Evolutionary conservation across 2,888 invertebrate genomes (phyloP).

Genomic region (Patella depressa): DNA sequence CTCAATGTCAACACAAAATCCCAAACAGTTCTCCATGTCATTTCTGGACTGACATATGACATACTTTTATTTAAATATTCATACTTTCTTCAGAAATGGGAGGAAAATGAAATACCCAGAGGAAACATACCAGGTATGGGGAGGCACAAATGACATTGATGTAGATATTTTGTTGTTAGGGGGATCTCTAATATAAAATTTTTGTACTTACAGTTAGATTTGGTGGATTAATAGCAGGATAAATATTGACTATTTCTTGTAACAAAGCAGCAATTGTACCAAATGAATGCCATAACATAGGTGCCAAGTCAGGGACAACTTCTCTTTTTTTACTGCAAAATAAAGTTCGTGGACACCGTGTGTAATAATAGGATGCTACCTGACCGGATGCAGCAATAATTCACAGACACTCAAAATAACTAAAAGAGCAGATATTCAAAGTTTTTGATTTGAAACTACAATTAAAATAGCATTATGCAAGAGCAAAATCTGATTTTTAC

Average conservation of each 20-base stretch:
- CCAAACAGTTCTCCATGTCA: too few relatives aligned
- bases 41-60: too few relatives aligned
- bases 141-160: not conserved
- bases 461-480: too few relatives aligned
- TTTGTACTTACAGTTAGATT: constrained; percentile 82
- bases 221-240: constrained; percentile 98
- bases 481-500: too few relatives aligned
- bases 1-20: too few relatives aligned
- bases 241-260: constrained; percentile 95
- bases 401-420: not conserved
- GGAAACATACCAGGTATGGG: not conserved
- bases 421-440: too few relatives aligned
- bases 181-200: too few relatives aligned
- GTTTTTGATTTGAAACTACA: too few relatives aligned
- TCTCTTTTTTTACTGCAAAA: constrained; percentile 83
- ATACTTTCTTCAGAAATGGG: too few relatives aligned
- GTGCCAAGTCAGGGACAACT: constrained; percentile 95
- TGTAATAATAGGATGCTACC: not conserved
- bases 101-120: not conserved
- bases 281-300: constrained; percentile 98
- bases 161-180: not conserved
- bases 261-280: constrained; percentile 96
- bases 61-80: too few relatives aligned
- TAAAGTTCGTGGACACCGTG: constrained; percentile 4
- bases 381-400: not conserved